Evolutionary conservation across 2,888 invertebrate species (phyloP), one percentile per base, ranked within the genome.

Genomic region (Portevinia maculata): DNA sequence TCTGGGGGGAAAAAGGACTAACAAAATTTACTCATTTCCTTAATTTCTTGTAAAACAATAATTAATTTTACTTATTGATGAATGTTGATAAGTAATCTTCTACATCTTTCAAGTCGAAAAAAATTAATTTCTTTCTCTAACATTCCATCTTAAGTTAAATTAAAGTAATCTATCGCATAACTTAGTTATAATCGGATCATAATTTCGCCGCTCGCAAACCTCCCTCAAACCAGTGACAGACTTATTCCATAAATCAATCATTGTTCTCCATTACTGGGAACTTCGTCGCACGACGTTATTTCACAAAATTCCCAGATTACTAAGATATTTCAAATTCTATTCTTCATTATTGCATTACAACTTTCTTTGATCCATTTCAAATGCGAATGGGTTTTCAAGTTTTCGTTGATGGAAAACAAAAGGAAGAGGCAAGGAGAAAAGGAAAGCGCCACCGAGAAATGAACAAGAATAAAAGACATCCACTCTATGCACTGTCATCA

Each of bases 331-430:
- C 71, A 78, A 78, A 78, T 78, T 78, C 67, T 64, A 60, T 83
- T 71, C 64, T 78, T 73, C 78, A 78, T n/a, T n/a, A 83, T 83
- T 76, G 83, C 60, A 78, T 83, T 83, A 78, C 83, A 83, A 83
- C 65, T 65, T 74, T 64, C 81, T 71, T 81, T 81, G 75, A 81
- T 81, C 81, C 75, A 69, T 79, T 69, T 69, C 69, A 52, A 73
- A 60, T 64, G n/a, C 60, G 52, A 62, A 59, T 60, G 78, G 62
- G 60, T 48, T 60, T 52, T 64, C n/a, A n/a, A n/a, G 5, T 15
- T 28, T 57, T 41, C 28, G 13, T 73, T 48, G 30, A 75, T 39
- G 57, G 24, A 57, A 65, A 55, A 60, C 24, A 48, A 50, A 46
- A 28, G 28, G 28, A 21, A 28, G 34, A 17, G 44, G 11, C 46